These are phyloP conservation scores for Netelia fuscicornis DNA, from an alignment of 2,888 invertebrate genomes.

Conservation along the genomic window DNA sequence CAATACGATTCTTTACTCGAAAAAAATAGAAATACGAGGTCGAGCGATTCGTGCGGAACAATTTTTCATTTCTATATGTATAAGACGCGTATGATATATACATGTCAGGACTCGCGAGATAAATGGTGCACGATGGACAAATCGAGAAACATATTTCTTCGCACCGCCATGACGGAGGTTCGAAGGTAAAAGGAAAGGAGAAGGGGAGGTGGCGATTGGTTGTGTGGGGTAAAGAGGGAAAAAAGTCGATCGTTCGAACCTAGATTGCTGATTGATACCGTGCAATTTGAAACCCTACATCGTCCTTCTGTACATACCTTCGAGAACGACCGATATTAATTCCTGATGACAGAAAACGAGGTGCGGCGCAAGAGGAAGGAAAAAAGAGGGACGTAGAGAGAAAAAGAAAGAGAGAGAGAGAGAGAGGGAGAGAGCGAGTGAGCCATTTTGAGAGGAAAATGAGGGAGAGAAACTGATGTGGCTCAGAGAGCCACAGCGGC, in stretches of 20 bases:
- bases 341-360: conserved; percentile 54
- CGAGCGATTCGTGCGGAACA: not conserved
- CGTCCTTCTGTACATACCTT: conserved; percentile 11
- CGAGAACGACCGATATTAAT: conserved; percentile 61
- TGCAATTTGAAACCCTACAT: conserved; percentile 55
- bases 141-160: conserved; percentile 53
- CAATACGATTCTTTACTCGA: too few species aligned
- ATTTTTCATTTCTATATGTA: not conserved
- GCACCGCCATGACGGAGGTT: conserved; percentile 2
- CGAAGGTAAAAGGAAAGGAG: not conserved
- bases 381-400: conserved; percentile 31
- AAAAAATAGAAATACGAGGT: too few species aligned
- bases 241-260: conserved; percentile 39
- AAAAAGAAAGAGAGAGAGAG: conserved; percentile 41
- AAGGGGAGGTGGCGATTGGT: not conserved
- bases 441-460: conserved; percentile 40
- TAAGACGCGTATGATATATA: conserved; percentile 10
- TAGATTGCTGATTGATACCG: conserved; percentile 62
- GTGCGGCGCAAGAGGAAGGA: conserved; percentile 19
- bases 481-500: not conserved
- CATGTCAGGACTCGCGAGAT: conserved; percentile 32
- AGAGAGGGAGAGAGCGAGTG: conserved; percentile 48
- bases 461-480: conserved; percentile 39
- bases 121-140: conserved; percentile 48
- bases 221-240: not conserved